Conservation (phyloP, 2,888 invertebrate species). For the Xylocampa areola region DNA sequence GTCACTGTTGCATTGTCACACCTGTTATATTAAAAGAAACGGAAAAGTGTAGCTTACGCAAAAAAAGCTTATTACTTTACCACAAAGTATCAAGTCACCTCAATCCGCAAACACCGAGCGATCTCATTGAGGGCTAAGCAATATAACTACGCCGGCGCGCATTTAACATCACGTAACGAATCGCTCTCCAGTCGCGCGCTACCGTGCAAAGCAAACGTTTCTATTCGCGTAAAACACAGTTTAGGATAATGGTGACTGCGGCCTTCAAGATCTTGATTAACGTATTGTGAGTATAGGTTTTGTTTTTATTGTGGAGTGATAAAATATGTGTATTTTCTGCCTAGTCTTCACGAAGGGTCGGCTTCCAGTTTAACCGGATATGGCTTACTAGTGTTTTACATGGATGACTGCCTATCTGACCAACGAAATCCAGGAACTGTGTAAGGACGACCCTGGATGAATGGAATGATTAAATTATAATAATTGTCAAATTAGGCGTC, state of each 20-base stretch:
- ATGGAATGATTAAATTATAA: no score
- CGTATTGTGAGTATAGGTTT: conserved; percentile 40
- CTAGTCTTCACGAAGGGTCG: no score
- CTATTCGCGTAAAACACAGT: conserved; percentile 11
- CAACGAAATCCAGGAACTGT: no score
- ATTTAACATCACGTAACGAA: conserved; percentile 44
- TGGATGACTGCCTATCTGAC: no score
- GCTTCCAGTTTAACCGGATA: no score
- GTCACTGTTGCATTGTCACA: no score
- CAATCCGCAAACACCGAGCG: neutral
- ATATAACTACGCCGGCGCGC: conserved; percentile 39
- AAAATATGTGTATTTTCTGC: no score
- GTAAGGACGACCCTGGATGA: no score
- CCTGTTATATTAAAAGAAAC: no score
- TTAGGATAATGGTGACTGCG: conserved; percentile 20
- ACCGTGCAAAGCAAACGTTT: conserved; percentile 21
- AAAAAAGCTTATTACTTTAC: neutral
- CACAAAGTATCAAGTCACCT: conserved; percentile 28
- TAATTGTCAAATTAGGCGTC: no score
- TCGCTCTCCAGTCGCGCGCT: conserved; percentile 31
- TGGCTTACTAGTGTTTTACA: no score
- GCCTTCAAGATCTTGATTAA: conserved; percentile 38
- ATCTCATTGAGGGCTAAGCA: conserved; percentile 43
- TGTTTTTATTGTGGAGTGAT: neutral
- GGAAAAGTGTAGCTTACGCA: no score